phyloP scores from a whole-genome alignment of 2,797 vertebrate genomes.

The Typhlichthys subterraneus region DNA sequence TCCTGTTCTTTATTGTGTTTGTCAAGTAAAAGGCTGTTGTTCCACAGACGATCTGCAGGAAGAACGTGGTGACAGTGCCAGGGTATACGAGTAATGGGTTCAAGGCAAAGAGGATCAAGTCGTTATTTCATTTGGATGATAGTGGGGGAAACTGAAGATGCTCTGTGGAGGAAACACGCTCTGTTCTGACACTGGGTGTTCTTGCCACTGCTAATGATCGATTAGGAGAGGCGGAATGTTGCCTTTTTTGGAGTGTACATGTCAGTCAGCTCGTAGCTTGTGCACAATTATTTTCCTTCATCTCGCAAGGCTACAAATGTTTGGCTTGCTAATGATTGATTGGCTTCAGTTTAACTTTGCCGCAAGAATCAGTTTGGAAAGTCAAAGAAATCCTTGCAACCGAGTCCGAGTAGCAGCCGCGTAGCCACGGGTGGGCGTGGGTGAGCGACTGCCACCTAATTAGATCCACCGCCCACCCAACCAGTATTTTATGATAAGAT shows the following conservation, averaged over 20 bases:
- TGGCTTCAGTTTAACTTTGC: too few species aligned
- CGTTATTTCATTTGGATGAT: slow-evolving; percentile 20
- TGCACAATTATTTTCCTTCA: neutral
- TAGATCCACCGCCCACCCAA: too few species aligned
- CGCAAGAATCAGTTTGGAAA: too few species aligned
- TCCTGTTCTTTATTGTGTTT: slow-evolving; percentile 13
- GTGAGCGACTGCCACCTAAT: too few species aligned
- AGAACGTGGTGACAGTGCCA: slow-evolving; percentile 39
- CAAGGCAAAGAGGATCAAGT: slow-evolving; percentile 40
- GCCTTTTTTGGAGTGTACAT: too few species aligned
- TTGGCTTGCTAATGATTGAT: too few species aligned
- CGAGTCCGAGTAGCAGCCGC: too few species aligned
- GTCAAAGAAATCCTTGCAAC: too few species aligned
- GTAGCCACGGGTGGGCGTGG: too few species aligned
- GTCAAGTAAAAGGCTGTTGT: slow-evolving; percentile 21
- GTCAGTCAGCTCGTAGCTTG: too few species aligned
- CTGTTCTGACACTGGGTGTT: neutral
- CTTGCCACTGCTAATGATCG: slow-evolving; percentile 23
- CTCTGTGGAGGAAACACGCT: slow-evolving; percentile 12
- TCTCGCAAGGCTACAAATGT: neutral
- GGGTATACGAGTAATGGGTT: slow-evolving; percentile 33
- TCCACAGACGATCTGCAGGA: slow-evolving; percentile 30
- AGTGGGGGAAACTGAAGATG: neutral
- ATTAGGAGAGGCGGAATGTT: neutral
- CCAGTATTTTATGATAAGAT: too few species aligned